A percentile compares a stretch with the other conserved stretches of the same genome.
These are phyloP conservation scores for Cheilosia vernalis DNA, from an alignment of 2,888 invertebrate genomes.

Conservation along the genomic window DNA sequence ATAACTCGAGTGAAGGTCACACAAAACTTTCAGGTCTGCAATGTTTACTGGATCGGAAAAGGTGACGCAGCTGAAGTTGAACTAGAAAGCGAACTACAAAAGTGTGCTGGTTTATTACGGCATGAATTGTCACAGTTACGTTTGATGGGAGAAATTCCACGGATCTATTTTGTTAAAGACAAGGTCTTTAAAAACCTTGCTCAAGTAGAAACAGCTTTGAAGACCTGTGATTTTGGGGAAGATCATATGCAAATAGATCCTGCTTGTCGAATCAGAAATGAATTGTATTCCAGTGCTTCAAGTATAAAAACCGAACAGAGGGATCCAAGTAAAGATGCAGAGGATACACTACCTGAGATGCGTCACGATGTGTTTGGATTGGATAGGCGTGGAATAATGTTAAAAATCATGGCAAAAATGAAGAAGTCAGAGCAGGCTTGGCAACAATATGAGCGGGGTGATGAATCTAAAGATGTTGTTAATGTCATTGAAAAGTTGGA, in stretches of 20 bases:
- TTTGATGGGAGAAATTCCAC: conserved; percentile 90
- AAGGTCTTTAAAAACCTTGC: conserved; percentile 84
- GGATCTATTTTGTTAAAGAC: conserved; percentile 89
- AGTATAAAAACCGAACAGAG: neutral
- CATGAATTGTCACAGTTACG: conserved; percentile 89
- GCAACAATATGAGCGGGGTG: conserved; percentile 77
- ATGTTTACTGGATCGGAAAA: conserved; percentile 89
- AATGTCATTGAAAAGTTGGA: conserved; percentile 16
- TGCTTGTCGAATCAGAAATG: conserved; percentile 80
- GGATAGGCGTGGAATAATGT: conserved; percentile 87
- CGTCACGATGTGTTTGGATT: conserved; percentile 88
- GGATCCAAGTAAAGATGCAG: conserved; percentile 81
- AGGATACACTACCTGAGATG: conserved; percentile 86
- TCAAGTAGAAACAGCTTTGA: conserved; percentile 86
- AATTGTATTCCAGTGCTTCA: conserved; percentile 57
- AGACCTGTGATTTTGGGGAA: conserved; percentile 88
- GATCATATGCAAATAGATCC: conserved; percentile 84
- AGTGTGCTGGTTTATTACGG: conserved; percentile 86
- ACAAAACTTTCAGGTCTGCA: conserved; percentile 87
- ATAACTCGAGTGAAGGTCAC: conserved; percentile 89
- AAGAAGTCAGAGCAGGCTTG: conserved; percentile 85
- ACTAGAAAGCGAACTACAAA: conserved; percentile 85
- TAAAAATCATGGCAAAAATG: conserved; percentile 84
- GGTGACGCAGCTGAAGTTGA: conserved; percentile 81
- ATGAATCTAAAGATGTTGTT: neutral